These are phyloP conservation scores for Eupithecia inturbata DNA, from an alignment of 2,888 invertebrate species.

Conservation along the genomic window DNA sequence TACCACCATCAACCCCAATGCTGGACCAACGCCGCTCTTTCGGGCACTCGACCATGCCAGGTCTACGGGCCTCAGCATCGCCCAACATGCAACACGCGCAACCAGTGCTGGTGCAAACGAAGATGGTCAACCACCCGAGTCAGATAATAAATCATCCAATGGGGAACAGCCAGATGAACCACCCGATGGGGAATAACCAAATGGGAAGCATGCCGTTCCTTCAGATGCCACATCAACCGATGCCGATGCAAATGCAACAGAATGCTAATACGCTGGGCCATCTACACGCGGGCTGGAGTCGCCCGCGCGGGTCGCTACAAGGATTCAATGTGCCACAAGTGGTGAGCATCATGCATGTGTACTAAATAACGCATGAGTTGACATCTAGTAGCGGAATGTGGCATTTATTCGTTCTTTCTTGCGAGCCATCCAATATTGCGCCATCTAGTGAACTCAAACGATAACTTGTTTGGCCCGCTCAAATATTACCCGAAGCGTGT, in stretches of 20 bases:
- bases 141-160: constrained; percentile 61
- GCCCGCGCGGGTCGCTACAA: constrained; percentile 65
- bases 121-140: constrained; percentile 49
- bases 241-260: constrained; percentile 39
- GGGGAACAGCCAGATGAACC: constrained; percentile 41
- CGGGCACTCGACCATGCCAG: constrained; percentile 41
- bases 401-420: too few relatives aligned
- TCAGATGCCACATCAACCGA: constrained; percentile 55
- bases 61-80: constrained; percentile 31
- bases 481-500: too few relatives aligned
- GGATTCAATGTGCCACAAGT: constrained; percentile 68
- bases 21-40: constrained; percentile 65
- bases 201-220: constrained; percentile 75
- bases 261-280: constrained; percentile 64
- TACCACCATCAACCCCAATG: constrained; percentile 53
- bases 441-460: too few relatives aligned
- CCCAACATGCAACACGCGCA: constrained; percentile 33
- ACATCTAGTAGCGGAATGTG: too few relatives aligned
- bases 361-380: too few relatives aligned
- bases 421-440: too few relatives aligned
- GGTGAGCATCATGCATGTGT: constrained; percentile 50
- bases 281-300: constrained; percentile 62
- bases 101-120: constrained; percentile 60
- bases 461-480: too few relatives aligned
- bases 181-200: constrained; percentile 35